Evolutionary conservation across 2,797 vertebrate genomes (phyloP).

Genomic region (Eulemur albifrons): DNA sequence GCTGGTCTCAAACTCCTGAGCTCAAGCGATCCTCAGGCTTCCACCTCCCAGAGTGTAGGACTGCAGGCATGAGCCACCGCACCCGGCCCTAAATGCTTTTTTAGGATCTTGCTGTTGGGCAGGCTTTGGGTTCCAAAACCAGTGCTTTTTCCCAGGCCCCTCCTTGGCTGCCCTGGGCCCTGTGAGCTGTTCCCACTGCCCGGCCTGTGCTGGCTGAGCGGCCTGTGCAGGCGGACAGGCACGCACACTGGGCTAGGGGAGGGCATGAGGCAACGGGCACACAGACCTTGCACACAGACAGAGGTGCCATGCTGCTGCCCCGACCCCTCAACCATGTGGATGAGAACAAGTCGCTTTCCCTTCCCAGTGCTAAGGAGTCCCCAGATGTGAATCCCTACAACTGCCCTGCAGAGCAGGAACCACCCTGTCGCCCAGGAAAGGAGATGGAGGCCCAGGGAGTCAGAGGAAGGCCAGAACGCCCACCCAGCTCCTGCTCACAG

Average conservation of each 20-base stretch:
- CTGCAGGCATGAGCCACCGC: too few species aligned
- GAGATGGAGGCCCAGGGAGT: neutral
- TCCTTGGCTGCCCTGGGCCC: neutral
- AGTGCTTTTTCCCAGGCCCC: neutral
- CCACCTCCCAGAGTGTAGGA: too few species aligned
- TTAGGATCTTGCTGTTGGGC: neutral
- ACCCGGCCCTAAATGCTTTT: neutral
- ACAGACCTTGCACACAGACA: neutral
- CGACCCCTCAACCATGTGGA: neutral
- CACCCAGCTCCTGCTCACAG: neutral
- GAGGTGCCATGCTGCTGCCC: neutral
- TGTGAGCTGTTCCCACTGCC: neutral
- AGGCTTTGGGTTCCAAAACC: neutral
- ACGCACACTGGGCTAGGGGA: neutral
- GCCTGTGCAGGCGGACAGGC: fast-evolving
- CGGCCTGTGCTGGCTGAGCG: neutral
- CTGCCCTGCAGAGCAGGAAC: neutral
- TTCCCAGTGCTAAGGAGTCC: too few species aligned
- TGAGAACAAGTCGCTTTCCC: neutral
- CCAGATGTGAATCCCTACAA: neutral
- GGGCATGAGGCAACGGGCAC: fast-evolving
- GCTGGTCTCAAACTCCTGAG: too few species aligned
- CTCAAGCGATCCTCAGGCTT: too few species aligned
- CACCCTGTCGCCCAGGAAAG: fast-evolving
- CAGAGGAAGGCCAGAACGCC: neutral